These are phyloP conservation scores for Cyclargus thomasi DNA, from an alignment of 1,140 invertebrate genomes.

Conservation along the genomic window DNA sequence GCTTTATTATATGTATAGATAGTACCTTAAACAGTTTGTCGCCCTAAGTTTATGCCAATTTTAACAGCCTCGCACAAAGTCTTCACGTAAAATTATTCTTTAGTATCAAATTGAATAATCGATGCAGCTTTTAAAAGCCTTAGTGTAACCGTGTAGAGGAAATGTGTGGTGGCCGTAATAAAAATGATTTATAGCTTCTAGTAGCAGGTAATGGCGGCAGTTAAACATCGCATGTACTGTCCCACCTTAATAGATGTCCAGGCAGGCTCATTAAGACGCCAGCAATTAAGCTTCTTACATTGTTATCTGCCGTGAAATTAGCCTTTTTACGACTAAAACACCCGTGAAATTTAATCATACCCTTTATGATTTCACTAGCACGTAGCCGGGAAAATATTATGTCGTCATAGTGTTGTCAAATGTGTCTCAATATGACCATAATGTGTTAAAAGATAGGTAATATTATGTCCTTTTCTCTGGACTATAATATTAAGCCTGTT, in stretches of 20 bases:
- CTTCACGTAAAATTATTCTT: no score
- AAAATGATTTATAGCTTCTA: constrained; percentile 9
- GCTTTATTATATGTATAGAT: no score
- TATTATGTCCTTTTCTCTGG: no score
- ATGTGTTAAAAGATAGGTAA: no score
- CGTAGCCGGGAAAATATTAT: no score
- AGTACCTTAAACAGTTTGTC: no score
- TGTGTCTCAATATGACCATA: no score
- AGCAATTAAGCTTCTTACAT: not conserved
- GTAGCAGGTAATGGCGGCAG: not conserved
- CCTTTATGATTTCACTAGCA: not conserved
- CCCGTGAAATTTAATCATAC: not conserved
- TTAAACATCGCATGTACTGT: not conserved
- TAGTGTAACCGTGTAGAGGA: not conserved
- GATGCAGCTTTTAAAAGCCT: not conserved
- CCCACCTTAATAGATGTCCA: constrained; percentile 2
- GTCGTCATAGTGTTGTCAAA: no score
- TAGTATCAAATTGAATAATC: no score
- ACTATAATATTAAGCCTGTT: no score
- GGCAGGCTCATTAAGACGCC: constrained; percentile 1
- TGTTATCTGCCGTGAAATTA: not conserved
- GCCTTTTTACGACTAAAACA: not conserved
- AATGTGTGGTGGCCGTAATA: not conserved
- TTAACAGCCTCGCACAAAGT: no score
- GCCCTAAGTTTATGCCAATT: no score